phyloP scores from a whole-genome alignment of 2,113 vertebrate genomes.

The Notothenia coriiceps region DNA sequence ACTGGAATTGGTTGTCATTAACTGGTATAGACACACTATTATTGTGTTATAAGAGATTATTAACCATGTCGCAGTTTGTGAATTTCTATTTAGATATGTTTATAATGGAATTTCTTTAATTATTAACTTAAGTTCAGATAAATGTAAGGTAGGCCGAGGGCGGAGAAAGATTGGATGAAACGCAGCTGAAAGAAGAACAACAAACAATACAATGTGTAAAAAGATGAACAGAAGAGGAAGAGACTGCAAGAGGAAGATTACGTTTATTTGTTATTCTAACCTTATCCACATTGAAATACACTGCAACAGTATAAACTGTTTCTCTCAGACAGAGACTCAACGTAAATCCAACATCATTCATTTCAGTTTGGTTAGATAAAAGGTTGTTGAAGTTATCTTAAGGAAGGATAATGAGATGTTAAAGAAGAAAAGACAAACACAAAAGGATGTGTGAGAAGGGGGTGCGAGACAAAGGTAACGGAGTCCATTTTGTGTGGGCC shows the following conservation, averaged over 20 bases:
- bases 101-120: constrained; percentile 59
- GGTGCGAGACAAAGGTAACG: constrained; percentile 58
- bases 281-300: neutral
- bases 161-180: neutral
- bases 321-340: neutral
- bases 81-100: constrained; percentile 44
- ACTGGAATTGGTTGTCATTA: constrained; percentile 32
- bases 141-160: constrained; percentile 33
- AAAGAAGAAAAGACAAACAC: constrained; percentile 4
- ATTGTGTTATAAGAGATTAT: constrained; percentile 38
- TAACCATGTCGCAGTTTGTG: constrained; percentile 36
- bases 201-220: neutral
- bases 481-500: constrained; percentile 74
- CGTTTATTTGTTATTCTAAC: constrained; percentile 13
- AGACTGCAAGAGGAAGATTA: neutral
- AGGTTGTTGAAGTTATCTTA: neutral
- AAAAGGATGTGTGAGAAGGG: constrained; percentile 14
- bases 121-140: constrained; percentile 60
- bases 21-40: neutral
- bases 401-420: neutral
- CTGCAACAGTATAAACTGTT: neutral
- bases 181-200: constrained; percentile 11
- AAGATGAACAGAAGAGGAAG: neutral
- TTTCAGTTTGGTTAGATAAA: neutral
- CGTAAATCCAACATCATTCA: neutral